Conservation (phyloP, 2,888 invertebrate species). For the Nowickia ferox region DNA sequence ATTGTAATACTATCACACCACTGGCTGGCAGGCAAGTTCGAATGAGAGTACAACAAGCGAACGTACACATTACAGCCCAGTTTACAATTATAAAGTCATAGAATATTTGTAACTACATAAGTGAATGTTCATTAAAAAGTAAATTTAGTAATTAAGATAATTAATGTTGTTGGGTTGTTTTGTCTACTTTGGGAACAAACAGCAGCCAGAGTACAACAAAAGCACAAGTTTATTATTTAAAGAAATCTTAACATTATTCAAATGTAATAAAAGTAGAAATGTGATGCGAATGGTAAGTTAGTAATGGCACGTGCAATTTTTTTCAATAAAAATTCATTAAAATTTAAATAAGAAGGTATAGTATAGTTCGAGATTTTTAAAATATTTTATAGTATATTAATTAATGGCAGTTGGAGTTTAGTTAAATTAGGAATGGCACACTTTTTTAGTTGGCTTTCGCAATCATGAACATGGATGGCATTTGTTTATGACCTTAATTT, state of each 20-base stretch:
- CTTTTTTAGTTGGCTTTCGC: too few species aligned
- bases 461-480: too few species aligned
- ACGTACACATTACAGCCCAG: neutral
- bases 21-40: conserved; percentile 34
- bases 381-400: conserved; percentile 1
- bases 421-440: neutral
- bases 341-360: conserved; percentile 25
- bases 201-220: conserved; percentile 10
- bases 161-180: conserved; percentile 59
- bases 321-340: conserved; percentile 27
- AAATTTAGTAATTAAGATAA: conserved; percentile 71
- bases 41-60: neutral
- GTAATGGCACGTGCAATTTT: neutral
- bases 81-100: conserved; percentile 12
- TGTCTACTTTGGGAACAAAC: conserved; percentile 42
- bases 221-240: conserved; percentile 8
- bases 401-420: conserved; percentile 12
- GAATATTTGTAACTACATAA: conserved; percentile 49
- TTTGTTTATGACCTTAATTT: too few species aligned
- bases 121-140: conserved; percentile 67
- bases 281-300: neutral
- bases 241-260: conserved; percentile 15
- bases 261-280: conserved; percentile 21
- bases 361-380: neutral
- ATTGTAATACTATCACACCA: conserved; percentile 65